Conservation (phyloP, 2,888 invertebrate species). For the Leptopilina myrica region DNA sequence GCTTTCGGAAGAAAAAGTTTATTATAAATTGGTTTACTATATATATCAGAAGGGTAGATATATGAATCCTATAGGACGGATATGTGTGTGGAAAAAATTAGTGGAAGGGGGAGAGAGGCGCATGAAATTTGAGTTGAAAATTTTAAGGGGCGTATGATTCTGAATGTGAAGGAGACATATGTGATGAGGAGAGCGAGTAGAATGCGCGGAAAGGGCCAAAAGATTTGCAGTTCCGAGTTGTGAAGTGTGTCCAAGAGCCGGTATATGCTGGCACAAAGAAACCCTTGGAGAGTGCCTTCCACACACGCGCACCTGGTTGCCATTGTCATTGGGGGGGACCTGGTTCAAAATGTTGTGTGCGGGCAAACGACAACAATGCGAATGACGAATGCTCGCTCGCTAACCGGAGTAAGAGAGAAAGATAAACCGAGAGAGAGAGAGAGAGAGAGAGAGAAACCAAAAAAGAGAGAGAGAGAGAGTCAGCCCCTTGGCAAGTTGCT, state of each 20-base stretch:
- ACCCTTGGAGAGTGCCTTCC: constrained; percentile 47
- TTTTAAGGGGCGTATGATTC: neutral
- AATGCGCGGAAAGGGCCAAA: too few relatives aligned
- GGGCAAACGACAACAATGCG: constrained; percentile 62
- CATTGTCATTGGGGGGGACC: constrained; percentile 55
- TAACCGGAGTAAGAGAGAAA: constrained; percentile 65
- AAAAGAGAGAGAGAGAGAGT: constrained; percentile 60
- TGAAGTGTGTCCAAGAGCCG: constrained; percentile 37
- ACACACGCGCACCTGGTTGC: constrained; percentile 55
- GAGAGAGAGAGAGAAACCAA: constrained; percentile 49
- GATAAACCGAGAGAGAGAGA: constrained; percentile 61
- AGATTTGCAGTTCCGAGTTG: constrained; percentile 31
- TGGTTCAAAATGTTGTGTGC: constrained; percentile 39
- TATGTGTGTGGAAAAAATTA: too few relatives aligned
- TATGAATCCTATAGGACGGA: too few relatives aligned
- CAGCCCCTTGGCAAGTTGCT: constrained; percentile 51
- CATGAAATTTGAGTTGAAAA: constrained; percentile 4
- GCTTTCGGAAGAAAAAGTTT: too few relatives aligned
- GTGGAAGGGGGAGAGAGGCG: neutral
- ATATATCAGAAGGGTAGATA: too few relatives aligned
- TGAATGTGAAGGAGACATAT: neutral
- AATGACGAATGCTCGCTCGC: constrained; percentile 64
- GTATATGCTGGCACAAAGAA: constrained; percentile 38
- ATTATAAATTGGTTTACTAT: too few relatives aligned
- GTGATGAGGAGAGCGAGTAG: neutral